Evolutionary conservation across 2,888 invertebrate genomes (phyloP).

Genomic region (Chrysodeixis includens): DNA sequence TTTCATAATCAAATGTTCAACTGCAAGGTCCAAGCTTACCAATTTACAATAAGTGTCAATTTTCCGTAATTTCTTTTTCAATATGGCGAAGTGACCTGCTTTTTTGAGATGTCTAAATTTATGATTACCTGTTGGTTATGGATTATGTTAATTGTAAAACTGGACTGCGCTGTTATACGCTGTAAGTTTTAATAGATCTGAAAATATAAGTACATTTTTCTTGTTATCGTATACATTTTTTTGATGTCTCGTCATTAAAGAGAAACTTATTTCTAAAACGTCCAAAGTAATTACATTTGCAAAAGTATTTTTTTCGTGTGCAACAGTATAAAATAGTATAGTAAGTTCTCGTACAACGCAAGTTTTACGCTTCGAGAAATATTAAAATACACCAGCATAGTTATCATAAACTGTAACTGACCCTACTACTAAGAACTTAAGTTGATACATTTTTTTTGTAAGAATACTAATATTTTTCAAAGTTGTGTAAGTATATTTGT

Average conservation of each 20-base stretch:
- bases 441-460: too few species aligned
- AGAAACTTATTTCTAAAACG: too few species aligned
- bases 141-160: conserved; percentile 21
- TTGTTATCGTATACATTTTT: background rate
- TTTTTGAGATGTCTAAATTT: conserved; percentile 32
- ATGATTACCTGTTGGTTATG: conserved; percentile 25
- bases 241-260: background rate
- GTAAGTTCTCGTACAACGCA: too few species aligned
- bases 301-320: too few species aligned
- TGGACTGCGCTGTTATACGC: conserved; percentile 29
- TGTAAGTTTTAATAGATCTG: conserved; percentile 36
- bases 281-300: too few species aligned
- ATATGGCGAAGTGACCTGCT: conserved; percentile 32
- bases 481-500: background rate
- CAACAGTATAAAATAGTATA: too few species aligned
- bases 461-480: background rate
- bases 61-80: conserved; percentile 16
- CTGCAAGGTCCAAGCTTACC: conserved; percentile 7
- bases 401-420: too few species aligned
- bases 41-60: conserved; percentile 9
- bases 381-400: too few species aligned
- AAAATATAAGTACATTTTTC: background rate
- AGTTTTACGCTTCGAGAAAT: too few species aligned
- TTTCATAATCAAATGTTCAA: conserved; percentile 20
- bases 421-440: too few species aligned